These are phyloP conservation scores for Sylvia atricapilla DNA, from an alignment of 2,113 vertebrate genomes.

Conservation along the genomic window DNA sequence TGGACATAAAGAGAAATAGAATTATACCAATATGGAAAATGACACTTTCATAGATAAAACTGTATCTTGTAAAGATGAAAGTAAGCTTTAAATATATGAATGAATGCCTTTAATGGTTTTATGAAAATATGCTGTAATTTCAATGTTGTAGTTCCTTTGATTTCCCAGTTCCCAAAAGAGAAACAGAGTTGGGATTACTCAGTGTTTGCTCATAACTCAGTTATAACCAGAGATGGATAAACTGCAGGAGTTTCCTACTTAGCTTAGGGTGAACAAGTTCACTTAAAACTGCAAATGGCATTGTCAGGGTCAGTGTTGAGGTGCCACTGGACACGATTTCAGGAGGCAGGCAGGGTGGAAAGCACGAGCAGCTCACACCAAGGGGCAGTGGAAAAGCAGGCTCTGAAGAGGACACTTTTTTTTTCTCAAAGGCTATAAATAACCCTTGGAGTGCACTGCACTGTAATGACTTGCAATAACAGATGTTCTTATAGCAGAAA, in stretches of 20 bases:
- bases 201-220: not conserved
- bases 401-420: not conserved
- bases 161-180: not conserved
- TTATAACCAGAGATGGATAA: not conserved
- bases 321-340: not conserved
- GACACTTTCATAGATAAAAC: not conserved
- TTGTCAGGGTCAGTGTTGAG: not conserved
- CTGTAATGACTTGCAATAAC: not conserved
- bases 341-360: not conserved
- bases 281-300: not conserved
- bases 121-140: not conserved
- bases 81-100: not conserved
- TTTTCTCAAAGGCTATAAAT: not conserved
- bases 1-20: slow-evolving; percentile 14
- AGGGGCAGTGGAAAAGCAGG: not conserved
- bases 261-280: not conserved
- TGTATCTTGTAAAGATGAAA: slow-evolving; percentile 8
- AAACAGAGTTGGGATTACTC: not conserved
- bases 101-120: not conserved
- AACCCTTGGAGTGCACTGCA: not conserved
- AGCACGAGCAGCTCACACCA: not conserved
- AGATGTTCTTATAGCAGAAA: not conserved
- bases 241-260: not conserved
- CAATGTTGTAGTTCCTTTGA: not conserved
- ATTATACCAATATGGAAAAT: slow-evolving; percentile 10